phyloP scores from a whole-genome alignment of 2,797 vertebrate species.

The Leontocebus nigricollis region DNA sequence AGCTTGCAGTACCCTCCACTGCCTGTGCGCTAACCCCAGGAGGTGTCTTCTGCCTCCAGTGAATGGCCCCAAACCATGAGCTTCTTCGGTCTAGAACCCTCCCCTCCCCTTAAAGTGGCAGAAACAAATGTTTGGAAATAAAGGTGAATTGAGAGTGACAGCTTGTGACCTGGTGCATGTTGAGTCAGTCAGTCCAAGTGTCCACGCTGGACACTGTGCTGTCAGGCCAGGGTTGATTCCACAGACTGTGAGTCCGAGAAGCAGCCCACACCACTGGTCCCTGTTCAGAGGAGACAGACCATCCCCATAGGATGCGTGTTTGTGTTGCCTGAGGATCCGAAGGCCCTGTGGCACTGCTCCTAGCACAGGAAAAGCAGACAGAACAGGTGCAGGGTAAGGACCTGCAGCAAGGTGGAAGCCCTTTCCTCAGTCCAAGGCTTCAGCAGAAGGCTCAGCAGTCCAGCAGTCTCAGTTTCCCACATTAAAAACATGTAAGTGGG shows the following conservation, averaged over 20 bases:
- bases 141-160: neutral
- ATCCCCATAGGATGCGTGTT: neutral
- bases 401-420: neutral
- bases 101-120: neutral
- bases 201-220: neutral
- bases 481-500: neutral
- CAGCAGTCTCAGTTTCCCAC: neutral
- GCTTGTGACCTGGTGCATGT: fast-evolving
- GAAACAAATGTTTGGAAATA: neutral
- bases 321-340: fast-evolving
- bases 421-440: neutral
- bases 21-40: neutral
- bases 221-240: neutral
- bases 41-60: neutral
- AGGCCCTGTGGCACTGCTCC: neutral
- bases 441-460: neutral
- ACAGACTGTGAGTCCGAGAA: neutral
- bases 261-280: neutral
- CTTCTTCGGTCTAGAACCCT: neutral
- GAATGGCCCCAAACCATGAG: neutral
- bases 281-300: neutral
- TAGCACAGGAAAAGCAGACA: neutral
- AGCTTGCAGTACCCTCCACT: neutral
- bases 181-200: neutral
- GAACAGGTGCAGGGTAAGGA: neutral